Evolutionary conservation across 2,113 vertebrate species (phyloP), one percentile per base, ranked within the genome.

Genomic region (Chrysemys picta): DNA sequence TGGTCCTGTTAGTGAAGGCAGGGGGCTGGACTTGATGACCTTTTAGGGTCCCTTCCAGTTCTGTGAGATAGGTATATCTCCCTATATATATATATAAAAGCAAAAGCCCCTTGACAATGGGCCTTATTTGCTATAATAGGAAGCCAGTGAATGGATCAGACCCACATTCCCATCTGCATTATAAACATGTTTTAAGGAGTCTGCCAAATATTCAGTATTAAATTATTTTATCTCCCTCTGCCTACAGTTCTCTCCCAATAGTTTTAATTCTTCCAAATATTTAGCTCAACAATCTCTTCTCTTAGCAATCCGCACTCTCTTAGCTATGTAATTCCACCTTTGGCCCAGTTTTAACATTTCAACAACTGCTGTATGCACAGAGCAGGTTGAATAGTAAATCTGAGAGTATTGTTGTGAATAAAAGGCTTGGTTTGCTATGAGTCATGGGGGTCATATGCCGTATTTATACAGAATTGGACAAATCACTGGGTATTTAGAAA

Each of bases 191-290:
- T 91, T 76, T 25, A 45, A 72, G 62, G 91, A 95, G 97, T 97
- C 96, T 97, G 90, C 92, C 94, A 97, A 96, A 93, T 95, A 93
- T 80, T 92, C 90, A 93, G 90, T 93, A 93, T 92, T 97, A 96
- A 98, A 97, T 95, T 96, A 96, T 94, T 93, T 69, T 89, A 84
- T 84, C 85, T 91, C 97, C 94, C 94, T 84, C 92, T 98, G 93
- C 95, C 89, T 85, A 93, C 94, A 96, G 95, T 91, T 97, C 95
- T 96, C 91, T 93, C 95, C 96, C 95, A 85, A 75, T 84, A 95
- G 84, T 90, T 95, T 97, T 93, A 93, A 96, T 97, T 95, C 95
- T 97, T 95, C 95, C 97, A 98, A 98, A 94, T 95, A 97, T 91
- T 95, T 94, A 96, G 93, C 95, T 96, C 93, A 96, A 93, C 96